A percentile compares a stretch with the other conserved stretches of the same genome.
These are phyloP conservation scores for Oenanthe oenanthe DNA, from an alignment of 2,113 vertebrate genomes.

Conservation along the genomic window DNA sequence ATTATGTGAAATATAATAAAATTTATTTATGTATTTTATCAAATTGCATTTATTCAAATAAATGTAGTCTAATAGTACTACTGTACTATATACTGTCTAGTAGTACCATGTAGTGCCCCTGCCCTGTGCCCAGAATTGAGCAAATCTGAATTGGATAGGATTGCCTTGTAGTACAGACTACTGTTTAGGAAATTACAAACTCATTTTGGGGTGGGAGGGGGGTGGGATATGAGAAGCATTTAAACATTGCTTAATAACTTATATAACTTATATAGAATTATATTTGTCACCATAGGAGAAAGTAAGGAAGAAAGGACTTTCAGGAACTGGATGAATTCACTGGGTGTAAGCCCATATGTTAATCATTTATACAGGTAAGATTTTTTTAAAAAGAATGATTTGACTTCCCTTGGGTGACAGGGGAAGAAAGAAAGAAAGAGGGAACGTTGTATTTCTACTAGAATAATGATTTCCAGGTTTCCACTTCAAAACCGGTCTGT, in stretches of 20 bases:
- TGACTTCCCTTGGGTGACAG: not conserved
- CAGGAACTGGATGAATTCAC: slow-evolving; percentile 98
- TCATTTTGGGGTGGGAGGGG: rapidly evolving
- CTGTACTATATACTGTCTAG: not conserved
- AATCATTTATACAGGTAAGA: slow-evolving; percentile 93
- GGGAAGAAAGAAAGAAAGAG: not conserved
- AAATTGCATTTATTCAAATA: not conserved
- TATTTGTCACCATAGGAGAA: slow-evolving; percentile 79
- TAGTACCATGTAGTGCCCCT: not conserved
- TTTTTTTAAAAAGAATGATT: not conserved
- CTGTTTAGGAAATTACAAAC: not conserved
- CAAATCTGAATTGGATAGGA: not conserved
- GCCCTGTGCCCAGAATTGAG: not conserved
- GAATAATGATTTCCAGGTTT: not conserved
- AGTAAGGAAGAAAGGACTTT: slow-evolving; percentile 93
- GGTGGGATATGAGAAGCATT: not conserved
- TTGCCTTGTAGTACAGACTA: not conserved
- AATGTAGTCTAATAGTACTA: not conserved
- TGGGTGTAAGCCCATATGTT: slow-evolving; percentile 90
- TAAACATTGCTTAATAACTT: not conserved
- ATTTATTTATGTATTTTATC: not conserved
- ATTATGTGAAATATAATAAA: not conserved
- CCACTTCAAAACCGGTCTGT: not conserved
- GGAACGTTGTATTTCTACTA: not conserved
- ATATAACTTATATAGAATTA: slow-evolving; percentile 22